Evolutionary conservation across 2,888 invertebrate species (phyloP).

Genomic region (Drosophila engyochracea): DNA sequence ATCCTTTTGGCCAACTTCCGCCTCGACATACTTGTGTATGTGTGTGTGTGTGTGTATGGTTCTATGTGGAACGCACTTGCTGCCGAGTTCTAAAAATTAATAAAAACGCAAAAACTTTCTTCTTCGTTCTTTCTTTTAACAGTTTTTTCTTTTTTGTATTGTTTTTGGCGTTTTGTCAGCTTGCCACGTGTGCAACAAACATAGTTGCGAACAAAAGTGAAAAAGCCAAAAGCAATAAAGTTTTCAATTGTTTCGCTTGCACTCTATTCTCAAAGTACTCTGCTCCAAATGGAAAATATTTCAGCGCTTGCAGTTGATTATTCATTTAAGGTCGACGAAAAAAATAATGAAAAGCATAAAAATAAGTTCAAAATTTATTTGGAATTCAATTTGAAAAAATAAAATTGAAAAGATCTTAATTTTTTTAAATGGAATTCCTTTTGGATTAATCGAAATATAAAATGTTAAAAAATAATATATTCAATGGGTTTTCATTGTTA

Average conservation of each 20-base stretch:
- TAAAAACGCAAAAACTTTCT: slow-evolving; percentile 73
- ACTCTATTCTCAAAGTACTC: slow-evolving; percentile 22
- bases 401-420: neutral
- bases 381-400: neutral
- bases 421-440: neutral
- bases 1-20: slow-evolving; percentile 42
- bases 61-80: slow-evolving; percentile 9
- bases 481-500: neutral
- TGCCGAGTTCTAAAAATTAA: slow-evolving; percentile 72
- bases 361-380: neutral
- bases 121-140: slow-evolving; percentile 24
- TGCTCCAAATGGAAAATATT: neutral
- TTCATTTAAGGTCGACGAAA: neutral
- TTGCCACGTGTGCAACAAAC: slow-evolving; percentile 75
- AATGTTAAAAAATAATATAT: neutral
- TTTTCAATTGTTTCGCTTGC: slow-evolving; percentile 77
- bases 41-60: neutral
- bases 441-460: neutral
- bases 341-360: neutral
- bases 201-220: slow-evolving; percentile 76
- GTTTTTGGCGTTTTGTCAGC: slow-evolving; percentile 71
- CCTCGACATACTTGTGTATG: slow-evolving; percentile 38
- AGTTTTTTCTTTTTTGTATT: slow-evolving; percentile 16
- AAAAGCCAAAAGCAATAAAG: slow-evolving; percentile 80
- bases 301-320: neutral